Base-by-base conservation (phyloP, 2,888 invertebrate genomes). In the Exocentrus adspersus region DNA sequence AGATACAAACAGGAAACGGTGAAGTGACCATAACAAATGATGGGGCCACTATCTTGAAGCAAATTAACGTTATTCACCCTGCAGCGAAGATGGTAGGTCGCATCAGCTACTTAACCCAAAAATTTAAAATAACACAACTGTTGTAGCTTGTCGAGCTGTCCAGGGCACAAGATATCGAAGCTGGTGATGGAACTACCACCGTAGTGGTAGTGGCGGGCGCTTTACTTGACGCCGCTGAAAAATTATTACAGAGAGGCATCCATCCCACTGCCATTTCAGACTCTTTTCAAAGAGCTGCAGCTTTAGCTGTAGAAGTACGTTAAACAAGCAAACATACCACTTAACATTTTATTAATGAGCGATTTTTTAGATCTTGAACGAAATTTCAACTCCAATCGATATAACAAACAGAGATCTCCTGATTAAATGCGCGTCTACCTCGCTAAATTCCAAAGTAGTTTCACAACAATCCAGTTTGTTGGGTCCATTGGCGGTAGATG, bases 21-120 rank as follows among this genome's bases (percentile, higher is more conserved):
- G 98, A 98, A 86, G 99, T 99, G 0, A 98, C 98, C 1, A 99
- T 99, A 68, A 99, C 99, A 57, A 99, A 99, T 85, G 99, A 99
- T 87, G 99, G 99, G 61, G 99, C 99, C 30, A 99, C 99, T 30
- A 99, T 99, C 83, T 85, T 99, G 64, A 98, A 99, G 83, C 95
- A 98, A 85, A 99, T 99, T 91, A 95, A 95, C 84, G 98, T 99
- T 1, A 87, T 95, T 68, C 99, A 99, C 83, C 99, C 99, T 51
- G 97, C 98, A 72, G 98, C 98, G 16, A 98, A 98, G 88, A 98
- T 99, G 98, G 95, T 95, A 85, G 61, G 62, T 60, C 2, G 2
- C 21, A 20, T n/a, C n/a, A n/a, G n/a, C n/a, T n/a, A n/a, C n/a
- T n/a, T n/a, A n/a, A n/a, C n/a, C n/a, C n/a, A n/a, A n/a, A n/a